Evolutionary conservation across 2,113 vertebrate genomes (phyloP).

Genomic region (Vicugna pacos): DNA sequence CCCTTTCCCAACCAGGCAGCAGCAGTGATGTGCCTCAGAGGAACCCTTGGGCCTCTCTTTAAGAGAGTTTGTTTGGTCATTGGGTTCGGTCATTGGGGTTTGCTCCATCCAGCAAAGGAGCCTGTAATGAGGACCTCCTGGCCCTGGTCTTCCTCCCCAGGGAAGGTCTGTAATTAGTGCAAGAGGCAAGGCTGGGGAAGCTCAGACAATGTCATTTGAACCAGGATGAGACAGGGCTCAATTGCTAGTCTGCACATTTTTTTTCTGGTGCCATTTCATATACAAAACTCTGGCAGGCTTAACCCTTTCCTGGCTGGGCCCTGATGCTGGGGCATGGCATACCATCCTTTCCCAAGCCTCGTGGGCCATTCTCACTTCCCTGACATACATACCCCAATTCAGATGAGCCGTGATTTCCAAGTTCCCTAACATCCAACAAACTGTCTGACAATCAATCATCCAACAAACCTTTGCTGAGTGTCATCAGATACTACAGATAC

Average conservation of each 20-base stretch:
- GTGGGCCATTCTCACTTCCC: background rate
- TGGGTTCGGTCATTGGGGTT: slow-evolving; percentile 80
- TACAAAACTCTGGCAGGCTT: slow-evolving; percentile 72
- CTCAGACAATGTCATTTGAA: slow-evolving; percentile 90
- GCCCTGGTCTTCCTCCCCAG: slow-evolving; percentile 80
- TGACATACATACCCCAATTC: background rate
- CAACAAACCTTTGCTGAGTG: background rate
- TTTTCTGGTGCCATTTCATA: slow-evolving; percentile 79
- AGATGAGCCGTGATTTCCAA: background rate
- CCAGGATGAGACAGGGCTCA: slow-evolving; percentile 86
- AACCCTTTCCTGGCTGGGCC: slow-evolving; percentile 78
- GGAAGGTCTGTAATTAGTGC: slow-evolving; percentile 90
- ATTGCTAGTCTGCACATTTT: slow-evolving; percentile 87
- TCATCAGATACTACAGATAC: background rate
- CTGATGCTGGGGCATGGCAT: background rate
- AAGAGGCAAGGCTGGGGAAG: slow-evolving; percentile 85
- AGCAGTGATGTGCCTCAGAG: background rate
- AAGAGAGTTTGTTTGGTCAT: slow-evolving; percentile 62
- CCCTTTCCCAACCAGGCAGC: background rate
- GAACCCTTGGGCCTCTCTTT: background rate
- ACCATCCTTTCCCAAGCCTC: background rate
- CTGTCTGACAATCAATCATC: background rate
- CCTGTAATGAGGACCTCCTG: slow-evolving; percentile 88
- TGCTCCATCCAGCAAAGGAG: slow-evolving; percentile 81
- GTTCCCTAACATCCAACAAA: background rate